A percentile compares a stretch with the other conserved stretches of the same genome.
These are phyloP conservation scores for Hephaestus fuliginosus DNA, from an alignment of 2,797 vertebrate genomes.

Conservation along the genomic window DNA sequence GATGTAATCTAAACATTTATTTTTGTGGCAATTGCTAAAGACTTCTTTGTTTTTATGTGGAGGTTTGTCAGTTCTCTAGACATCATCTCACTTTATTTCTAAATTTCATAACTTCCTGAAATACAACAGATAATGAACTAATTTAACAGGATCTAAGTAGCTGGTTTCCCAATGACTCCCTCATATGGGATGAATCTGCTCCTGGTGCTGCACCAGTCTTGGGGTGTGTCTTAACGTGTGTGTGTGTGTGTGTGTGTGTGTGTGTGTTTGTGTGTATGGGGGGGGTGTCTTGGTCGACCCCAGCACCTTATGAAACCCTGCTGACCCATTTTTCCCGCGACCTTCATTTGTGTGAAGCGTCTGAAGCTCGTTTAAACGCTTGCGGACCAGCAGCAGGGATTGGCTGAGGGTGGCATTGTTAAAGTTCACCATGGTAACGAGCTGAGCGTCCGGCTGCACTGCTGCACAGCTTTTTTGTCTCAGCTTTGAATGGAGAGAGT, in stretches of 20 bases:
- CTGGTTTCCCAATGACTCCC: neutral
- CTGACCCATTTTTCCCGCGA: slow-evolving; percentile 81
- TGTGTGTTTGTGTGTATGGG: neutral
- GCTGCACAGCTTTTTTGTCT: slow-evolving; percentile 78
- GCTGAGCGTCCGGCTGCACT: slow-evolving; percentile 75
- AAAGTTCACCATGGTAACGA: slow-evolving; percentile 81
- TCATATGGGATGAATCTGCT: slow-evolving; percentile 29
- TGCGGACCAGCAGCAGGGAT: slow-evolving; percentile 51
- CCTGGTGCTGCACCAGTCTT: slow-evolving; percentile 4
- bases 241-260: slow-evolving; percentile 10
- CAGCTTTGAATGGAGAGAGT: slow-evolving; percentile 74
- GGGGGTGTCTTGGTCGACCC: slow-evolving; percentile 31
- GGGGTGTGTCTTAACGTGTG: slow-evolving; percentile 36
- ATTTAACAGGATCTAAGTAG: slow-evolving; percentile 12
- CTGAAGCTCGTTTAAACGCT: slow-evolving; percentile 74
- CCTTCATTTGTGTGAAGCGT: slow-evolving; percentile 73
- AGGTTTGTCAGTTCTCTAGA: neutral
- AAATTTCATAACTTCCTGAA: neutral
- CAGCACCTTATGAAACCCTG: slow-evolving; percentile 64
- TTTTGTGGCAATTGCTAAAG: neutral
- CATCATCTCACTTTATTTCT: too few relatives aligned
- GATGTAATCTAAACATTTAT: neutral
- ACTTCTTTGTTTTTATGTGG: neutral
- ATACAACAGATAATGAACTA: neutral
- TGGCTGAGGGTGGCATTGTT: slow-evolving; percentile 81